Percentiles rank a stretch among this genome's conserved stretches.
These are phyloP conservation scores for Mya arenaria DNA, from an alignment of 1,140 invertebrate genomes.

Conservation along the genomic window DNA sequence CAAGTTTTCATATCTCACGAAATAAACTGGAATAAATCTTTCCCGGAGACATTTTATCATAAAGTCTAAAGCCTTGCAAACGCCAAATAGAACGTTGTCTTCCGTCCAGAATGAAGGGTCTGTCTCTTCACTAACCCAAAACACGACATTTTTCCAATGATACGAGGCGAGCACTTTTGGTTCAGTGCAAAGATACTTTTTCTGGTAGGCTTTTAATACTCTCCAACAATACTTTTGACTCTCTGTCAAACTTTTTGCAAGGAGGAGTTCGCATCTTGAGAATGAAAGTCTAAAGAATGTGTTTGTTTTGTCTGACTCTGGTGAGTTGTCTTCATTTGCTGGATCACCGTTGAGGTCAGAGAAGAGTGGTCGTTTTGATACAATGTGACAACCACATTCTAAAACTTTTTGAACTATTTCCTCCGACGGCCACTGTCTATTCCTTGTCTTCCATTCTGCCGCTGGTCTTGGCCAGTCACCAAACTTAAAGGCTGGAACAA, in stretches of 20 bases:
- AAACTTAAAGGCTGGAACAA: slow-evolving; percentile 15
- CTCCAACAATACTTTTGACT: slow-evolving; percentile 1
- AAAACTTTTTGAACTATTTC: slow-evolving; percentile 4
- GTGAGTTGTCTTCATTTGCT: not conserved
- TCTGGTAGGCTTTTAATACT: slow-evolving; percentile 28
- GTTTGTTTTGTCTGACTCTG: too few relatives aligned
- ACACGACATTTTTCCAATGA: slow-evolving; percentile 19
- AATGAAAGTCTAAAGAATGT: slow-evolving; percentile 15
- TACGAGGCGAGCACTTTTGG: slow-evolving; percentile 1
- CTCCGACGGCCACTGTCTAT: slow-evolving; percentile 7
- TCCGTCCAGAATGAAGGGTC: slow-evolving; percentile 5
- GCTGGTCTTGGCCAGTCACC: slow-evolving; percentile 3
- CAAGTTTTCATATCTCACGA: not conserved
- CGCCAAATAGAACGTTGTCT: not conserved
- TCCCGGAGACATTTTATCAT: not conserved
- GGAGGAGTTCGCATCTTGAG: not conserved
- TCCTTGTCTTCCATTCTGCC: not conserved
- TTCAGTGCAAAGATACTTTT: not conserved
- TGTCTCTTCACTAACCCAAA: slow-evolving; percentile 3
- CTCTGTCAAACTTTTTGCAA: slow-evolving; percentile 5
- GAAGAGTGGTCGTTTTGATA: slow-evolving; percentile 16
- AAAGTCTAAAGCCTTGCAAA: not conserved
- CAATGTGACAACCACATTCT: not conserved
- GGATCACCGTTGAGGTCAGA: too few relatives aligned
- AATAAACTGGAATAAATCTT: not conserved